Evolutionary conservation across 2,797 vertebrate species (phyloP).

Genomic region (Sebastes cheni): DNA sequence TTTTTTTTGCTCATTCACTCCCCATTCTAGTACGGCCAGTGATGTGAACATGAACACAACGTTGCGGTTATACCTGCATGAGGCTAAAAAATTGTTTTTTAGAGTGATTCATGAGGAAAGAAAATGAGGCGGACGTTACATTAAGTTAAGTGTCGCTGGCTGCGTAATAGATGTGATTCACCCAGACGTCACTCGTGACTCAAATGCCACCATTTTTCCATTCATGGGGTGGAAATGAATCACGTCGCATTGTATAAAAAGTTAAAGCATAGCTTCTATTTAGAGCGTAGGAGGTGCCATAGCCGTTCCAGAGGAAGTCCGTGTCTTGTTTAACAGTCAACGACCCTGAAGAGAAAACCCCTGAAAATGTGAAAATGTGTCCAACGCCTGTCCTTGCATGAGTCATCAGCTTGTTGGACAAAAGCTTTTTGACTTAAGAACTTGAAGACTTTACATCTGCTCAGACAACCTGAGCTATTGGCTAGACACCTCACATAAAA

Average conservation of each 20-base stretch:
- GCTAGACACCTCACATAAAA: not conserved
- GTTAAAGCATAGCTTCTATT: not conserved
- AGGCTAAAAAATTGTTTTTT: not conserved
- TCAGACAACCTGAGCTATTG: not conserved
- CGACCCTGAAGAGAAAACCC: not conserved
- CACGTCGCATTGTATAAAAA: slow-evolving; percentile 12
- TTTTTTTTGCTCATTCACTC: not conserved
- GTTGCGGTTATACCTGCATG: not conserved
- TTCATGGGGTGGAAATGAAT: slow-evolving; percentile 33
- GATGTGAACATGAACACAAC: not conserved
- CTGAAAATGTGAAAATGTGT: not conserved
- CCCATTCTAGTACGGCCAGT: not conserved
- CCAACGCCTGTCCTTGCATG: not conserved
- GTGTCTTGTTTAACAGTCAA: not conserved
- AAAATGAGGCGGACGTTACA: slow-evolving; percentile 12
- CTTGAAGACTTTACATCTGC: not conserved
- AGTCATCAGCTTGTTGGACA: not conserved
- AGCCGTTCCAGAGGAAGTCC: not conserved
- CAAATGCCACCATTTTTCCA: slow-evolving; percentile 20
- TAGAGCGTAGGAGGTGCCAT: not conserved
- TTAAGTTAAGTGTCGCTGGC: slow-evolving; percentile 11
- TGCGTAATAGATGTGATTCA: slow-evolving; percentile 43
- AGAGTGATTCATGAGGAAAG: not conserved
- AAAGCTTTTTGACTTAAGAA: not conserved
- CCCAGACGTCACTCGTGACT: slow-evolving; percentile 18